Base-by-base conservation (phyloP, 2,797 vertebrate species). In the Poeciliopsis paucimaculata region DNA sequence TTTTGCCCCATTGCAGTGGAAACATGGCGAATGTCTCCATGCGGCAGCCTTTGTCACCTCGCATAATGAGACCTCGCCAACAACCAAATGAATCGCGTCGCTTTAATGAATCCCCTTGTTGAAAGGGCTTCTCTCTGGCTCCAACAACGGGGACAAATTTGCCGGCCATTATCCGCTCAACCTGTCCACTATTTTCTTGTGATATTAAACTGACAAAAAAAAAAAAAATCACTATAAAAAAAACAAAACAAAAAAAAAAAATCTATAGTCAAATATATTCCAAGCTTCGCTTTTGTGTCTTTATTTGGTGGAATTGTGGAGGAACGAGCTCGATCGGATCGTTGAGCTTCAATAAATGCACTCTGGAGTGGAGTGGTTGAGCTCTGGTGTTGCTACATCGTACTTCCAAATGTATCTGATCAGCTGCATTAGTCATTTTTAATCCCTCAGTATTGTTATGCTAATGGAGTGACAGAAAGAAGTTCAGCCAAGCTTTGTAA, bases 51-150 rank as follows among this genome's bases (percentile, higher is more conserved):
- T 84, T 87, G 82, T 77, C 81, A 23, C 77, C 75, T 83, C 85
- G 90, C 88, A 90, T 89, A 90, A 93, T 87, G 87, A 92, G 85
- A 86, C 76, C 49, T 84, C n/a, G 66, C 87, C 86, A 94, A 92
- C 86, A 86, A 88, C 86, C 84, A 77, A 87, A 93, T 88, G 75
- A 94, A 90, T 81, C 78, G 82, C 73, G n/a, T n/a, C 85, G 62
- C 0, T 86, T 79, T 89, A 91, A 93, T 92, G 89, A 94, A 92
- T 83, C 72, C 78, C 77, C 72, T 64, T 10, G 39, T 72, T 86
- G 86, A 85, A 86, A 87, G 81, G 72, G 76, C 49, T 73, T 85
- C 81, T 76, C 79, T 75, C 82, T 47, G 79, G 87, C 87, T 88
- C 84, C 84, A 28, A 91, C 88, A 90, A 91, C 81, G 82, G 88